Percentiles rank a stretch among this genome's conserved stretches.
These are phyloP conservation scores for Drosophila bunnanda DNA, from an alignment of 2,888 invertebrate species.

Conservation along the genomic window DNA sequence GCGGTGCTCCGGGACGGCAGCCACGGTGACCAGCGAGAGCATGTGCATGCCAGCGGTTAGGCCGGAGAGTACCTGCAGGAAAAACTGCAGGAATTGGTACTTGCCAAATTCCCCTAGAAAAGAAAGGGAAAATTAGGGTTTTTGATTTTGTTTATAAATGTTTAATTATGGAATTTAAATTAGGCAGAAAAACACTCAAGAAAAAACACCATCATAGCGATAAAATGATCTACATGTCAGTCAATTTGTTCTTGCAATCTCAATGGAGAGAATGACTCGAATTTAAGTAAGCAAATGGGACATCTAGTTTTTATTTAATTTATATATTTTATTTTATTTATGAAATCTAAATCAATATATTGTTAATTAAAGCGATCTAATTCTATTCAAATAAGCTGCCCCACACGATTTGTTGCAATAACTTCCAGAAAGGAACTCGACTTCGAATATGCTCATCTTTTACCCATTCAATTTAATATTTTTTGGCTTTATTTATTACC, in stretches of 20 bases:
- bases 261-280: neutral
- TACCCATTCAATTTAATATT: neutral
- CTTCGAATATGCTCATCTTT: neutral
- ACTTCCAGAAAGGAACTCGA: neutral
- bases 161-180: neutral
- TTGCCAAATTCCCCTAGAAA: constrained; percentile 91
- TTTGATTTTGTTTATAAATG: neutral
- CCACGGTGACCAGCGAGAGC: constrained; percentile 92
- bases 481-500: neutral
- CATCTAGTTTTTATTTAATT: neutral
- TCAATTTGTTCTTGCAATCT: neutral
- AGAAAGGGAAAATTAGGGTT: constrained; percentile 54
- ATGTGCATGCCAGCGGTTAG: constrained; percentile 92
- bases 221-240: neutral
- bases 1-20: constrained; percentile 91
- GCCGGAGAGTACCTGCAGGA: constrained; percentile 90
- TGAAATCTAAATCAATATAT: neutral
- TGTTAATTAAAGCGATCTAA: neutral
- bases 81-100: constrained; percentile 92
- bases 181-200: neutral
- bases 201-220: neutral
- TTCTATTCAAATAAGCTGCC: neutral
- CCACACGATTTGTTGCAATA: neutral
- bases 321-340: neutral
- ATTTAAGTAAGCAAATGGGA: neutral